phyloP scores from a whole-genome alignment of 2,797 vertebrate species.

The Danio aesculapii region DNA sequence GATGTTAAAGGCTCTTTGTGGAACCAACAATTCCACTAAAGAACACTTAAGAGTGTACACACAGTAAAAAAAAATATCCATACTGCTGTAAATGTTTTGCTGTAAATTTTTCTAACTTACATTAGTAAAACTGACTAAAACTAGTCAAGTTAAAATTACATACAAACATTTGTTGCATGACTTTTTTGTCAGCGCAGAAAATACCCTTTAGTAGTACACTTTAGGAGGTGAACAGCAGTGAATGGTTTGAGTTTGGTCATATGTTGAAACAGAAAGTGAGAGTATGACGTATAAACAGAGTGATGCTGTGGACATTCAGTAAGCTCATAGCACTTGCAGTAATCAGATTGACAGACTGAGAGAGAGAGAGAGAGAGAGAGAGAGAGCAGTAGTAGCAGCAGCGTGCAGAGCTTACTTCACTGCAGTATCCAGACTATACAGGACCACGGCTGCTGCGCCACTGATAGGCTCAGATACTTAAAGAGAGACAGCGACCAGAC shows the following conservation, averaged over 20 bases:
- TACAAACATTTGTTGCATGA: no score
- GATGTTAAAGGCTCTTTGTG: no score
- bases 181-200: no score
- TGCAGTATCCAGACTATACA: constrained; percentile 69
- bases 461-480: constrained; percentile 69
- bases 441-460: constrained; percentile 43
- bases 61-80: no score
- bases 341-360: constrained; percentile 21
- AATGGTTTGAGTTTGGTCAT: background rate
- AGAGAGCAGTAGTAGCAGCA: constrained; percentile 65
- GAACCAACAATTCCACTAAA: no score
- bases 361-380: no score
- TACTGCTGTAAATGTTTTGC: no score
- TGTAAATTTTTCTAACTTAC: no score
- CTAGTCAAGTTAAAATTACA: no score
- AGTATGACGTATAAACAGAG: background rate
- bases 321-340: constrained; percentile 1
- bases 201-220: no score
- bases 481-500: constrained; percentile 74
- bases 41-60: no score
- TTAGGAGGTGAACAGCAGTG: background rate
- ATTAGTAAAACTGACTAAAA: no score
- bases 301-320: constrained; percentile 16
- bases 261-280: background rate
- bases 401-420: constrained; percentile 75